Conservation (phyloP, 2,113 vertebrate genomes). For the Aegypius monachus region DNA sequence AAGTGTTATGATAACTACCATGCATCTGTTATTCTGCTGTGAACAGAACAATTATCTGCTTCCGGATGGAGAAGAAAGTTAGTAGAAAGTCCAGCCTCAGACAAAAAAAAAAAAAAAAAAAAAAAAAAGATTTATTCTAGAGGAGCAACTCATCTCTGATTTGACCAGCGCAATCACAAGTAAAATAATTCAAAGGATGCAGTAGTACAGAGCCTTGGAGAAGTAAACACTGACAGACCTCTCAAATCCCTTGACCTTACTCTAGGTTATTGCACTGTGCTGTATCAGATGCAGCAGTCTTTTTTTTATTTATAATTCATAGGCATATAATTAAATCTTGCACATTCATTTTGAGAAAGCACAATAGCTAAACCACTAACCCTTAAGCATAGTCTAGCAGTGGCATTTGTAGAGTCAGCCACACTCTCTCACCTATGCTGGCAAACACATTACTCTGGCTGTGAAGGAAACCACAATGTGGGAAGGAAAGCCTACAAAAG, state of each 20-base stretch:
- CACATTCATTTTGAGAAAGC: slow-evolving; percentile 46
- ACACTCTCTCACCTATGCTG: slow-evolving; percentile 82
- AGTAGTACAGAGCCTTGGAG: neutral
- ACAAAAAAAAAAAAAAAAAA: neutral
- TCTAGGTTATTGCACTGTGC: slow-evolving; percentile 42
- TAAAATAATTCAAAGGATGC: slow-evolving; percentile 34
- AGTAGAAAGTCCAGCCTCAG: neutral
- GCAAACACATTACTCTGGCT: slow-evolving; percentile 79
- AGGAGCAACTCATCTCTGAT: neutral
- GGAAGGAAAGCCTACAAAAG: slow-evolving; percentile 83
- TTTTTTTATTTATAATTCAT: slow-evolving; percentile 58
- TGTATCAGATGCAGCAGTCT: neutral
- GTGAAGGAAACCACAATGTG: slow-evolving; percentile 86
- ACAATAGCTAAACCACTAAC: slow-evolving; percentile 46
- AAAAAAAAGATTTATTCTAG: neutral
- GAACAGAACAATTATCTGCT: slow-evolving; percentile 47
- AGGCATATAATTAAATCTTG: slow-evolving; percentile 60
- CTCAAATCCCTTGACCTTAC: slow-evolving; percentile 53
- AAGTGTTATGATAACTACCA: slow-evolving; percentile 44
- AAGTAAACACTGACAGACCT: slow-evolving; percentile 22
- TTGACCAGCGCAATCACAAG: neutral
- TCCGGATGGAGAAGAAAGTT: neutral
- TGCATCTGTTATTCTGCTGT: slow-evolving; percentile 52
- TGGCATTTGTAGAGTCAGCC: slow-evolving; percentile 63
- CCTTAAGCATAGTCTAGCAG: slow-evolving; percentile 48